Conservation (phyloP, 2,888 invertebrate genomes). For the Drosophila borborema region DNA sequence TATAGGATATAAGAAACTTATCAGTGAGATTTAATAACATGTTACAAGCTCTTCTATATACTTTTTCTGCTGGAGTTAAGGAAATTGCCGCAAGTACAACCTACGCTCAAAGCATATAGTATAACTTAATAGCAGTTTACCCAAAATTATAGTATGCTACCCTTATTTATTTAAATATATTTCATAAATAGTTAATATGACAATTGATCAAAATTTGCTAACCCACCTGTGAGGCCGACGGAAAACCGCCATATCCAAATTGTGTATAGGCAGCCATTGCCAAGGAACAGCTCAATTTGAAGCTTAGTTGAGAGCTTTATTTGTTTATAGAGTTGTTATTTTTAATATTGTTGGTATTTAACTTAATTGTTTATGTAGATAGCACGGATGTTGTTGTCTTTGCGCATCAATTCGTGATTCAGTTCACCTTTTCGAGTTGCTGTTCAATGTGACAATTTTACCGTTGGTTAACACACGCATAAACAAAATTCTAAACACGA, state of each 20-base stretch:
- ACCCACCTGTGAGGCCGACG: slow-evolving; percentile 95
- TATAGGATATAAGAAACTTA: background rate
- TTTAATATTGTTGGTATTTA: background rate
- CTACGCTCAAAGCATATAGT: background rate
- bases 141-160: background rate
- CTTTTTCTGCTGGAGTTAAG: background rate
- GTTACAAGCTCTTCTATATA: background rate
- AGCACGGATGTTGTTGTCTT: slow-evolving; percentile 6
- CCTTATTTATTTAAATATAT: no score
- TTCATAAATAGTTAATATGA: background rate
- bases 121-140: background rate
- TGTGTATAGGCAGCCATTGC: slow-evolving; percentile 92
- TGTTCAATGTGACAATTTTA: slow-evolving; percentile 55
- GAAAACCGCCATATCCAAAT: slow-evolving; percentile 94
- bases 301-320: slow-evolving; percentile 3
- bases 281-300: slow-evolving; percentile 9
- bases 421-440: slow-evolving; percentile 17
- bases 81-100: fast-evolving
- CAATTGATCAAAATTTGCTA: background rate
- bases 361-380: background rate
- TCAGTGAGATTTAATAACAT: background rate
- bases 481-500: slow-evolving; percentile 64
- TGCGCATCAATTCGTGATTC: slow-evolving; percentile 26
- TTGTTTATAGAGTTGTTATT: background rate
- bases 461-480: slow-evolving; percentile 47